phyloP scores from a whole-genome alignment of 1,140 invertebrate genomes.

The Drosophila orena region DNA sequence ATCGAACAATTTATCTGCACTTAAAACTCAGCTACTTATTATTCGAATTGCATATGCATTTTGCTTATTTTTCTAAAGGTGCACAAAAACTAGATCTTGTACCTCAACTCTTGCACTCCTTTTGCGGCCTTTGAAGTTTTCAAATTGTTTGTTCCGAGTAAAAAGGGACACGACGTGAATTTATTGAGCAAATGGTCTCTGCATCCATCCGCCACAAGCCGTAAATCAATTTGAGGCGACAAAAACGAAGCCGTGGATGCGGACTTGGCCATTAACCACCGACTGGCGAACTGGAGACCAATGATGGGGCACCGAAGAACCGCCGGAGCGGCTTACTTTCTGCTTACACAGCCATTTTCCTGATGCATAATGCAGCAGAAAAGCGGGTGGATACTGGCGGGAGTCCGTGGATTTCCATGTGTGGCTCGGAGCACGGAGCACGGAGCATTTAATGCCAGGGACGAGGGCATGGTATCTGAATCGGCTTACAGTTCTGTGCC shows the following conservation, averaged over 20 bases:
- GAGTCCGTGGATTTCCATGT: conserved; percentile 27
- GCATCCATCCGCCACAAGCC: conserved; percentile 30
- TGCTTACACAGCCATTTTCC: conserved; percentile 75
- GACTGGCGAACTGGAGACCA: conserved; percentile 23
- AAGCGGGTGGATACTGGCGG: conserved; percentile 14
- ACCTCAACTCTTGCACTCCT: conserved; percentile 12
- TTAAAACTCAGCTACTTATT: too few relatives aligned
- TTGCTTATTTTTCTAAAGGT: not conserved
- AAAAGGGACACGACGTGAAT: conserved; percentile 39
- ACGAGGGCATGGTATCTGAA: conserved; percentile 16
- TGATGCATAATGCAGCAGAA: conserved; percentile 71
- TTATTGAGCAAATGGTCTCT: conserved; percentile 55
- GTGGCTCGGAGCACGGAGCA: conserved; percentile 18
- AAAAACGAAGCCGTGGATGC: conserved; percentile 13
- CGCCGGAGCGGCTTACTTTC: conserved; percentile 46
- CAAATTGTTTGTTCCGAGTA: conserved; percentile 46
- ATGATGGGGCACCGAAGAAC: conserved; percentile 58
- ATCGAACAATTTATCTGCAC: too few relatives aligned
- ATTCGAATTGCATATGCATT: too few relatives aligned
- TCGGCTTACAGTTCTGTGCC: conserved; percentile 69
- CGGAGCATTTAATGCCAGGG: conserved; percentile 57
- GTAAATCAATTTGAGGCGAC: conserved; percentile 72
- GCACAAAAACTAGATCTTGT: conserved; percentile 10
- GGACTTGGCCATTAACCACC: conserved; percentile 39
- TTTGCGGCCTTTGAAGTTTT: conserved; percentile 29